Conservation (phyloP, 2,888 invertebrate genomes). For the Romanomermis culicivorax region DNA sequence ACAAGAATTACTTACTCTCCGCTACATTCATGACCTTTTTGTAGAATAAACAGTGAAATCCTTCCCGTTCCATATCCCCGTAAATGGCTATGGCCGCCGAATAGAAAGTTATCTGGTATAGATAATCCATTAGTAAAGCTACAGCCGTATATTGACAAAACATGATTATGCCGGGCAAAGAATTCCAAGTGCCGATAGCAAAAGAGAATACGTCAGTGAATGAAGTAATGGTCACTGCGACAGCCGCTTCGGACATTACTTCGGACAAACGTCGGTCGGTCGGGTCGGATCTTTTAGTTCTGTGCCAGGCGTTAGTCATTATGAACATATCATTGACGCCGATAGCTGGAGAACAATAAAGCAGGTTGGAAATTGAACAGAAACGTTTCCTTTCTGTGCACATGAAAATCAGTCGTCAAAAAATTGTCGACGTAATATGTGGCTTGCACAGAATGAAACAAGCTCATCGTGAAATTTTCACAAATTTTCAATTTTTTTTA, state of each 20-base stretch:
- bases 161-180: constrained; percentile 53
- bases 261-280: constrained; percentile 65
- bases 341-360: constrained; percentile 45
- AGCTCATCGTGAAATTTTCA: neutral
- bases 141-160: constrained; percentile 2
- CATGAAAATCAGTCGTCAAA: too few relatives aligned
- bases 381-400: too few relatives aligned
- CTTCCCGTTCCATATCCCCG: constrained; percentile 9
- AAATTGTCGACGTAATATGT: too few relatives aligned
- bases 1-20: too few relatives aligned
- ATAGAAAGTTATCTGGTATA: constrained; percentile 1
- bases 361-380: too few relatives aligned
- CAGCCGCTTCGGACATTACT: constrained; percentile 69
- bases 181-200: constrained; percentile 51
- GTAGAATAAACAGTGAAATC: constrained; percentile 8
- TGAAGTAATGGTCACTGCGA: constrained; percentile 75
- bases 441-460: neutral
- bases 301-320: constrained; percentile 72
- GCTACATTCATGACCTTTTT: neutral
- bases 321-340: constrained; percentile 84
- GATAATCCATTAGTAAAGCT: neutral
- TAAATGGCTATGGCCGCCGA: constrained; percentile 1
- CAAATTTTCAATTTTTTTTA: neutral
- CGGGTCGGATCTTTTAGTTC: constrained; percentile 26
- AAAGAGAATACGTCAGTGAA: constrained; percentile 44